A percentile compares a stretch with the other conserved stretches of the same genome.
Conservation (phyloP, 2,888 invertebrate genomes). For the Actias luna region DNA sequence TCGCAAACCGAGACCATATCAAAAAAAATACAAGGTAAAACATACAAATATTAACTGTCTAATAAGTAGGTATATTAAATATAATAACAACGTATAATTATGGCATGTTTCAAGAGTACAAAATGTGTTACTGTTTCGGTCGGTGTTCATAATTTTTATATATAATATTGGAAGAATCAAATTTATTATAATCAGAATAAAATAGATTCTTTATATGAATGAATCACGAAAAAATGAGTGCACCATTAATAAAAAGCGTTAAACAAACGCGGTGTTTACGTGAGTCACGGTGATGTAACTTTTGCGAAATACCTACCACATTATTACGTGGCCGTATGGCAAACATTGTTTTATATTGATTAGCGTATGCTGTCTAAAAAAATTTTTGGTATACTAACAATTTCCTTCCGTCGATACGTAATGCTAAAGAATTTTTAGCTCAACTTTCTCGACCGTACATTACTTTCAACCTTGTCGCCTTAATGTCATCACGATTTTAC, state of each 20-base stretch:
- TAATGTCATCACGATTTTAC: slow-evolving; percentile 36
- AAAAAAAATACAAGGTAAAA: slow-evolving; percentile 2
- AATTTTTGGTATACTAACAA: slow-evolving; percentile 38
- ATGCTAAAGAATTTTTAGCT: slow-evolving; percentile 38
- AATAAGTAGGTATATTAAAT: not conserved
- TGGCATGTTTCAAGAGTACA: not conserved
- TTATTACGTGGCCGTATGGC: slow-evolving; percentile 47
- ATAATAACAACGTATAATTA: not conserved
- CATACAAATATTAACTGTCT: not conserved
- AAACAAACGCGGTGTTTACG: slow-evolving; percentile 16
- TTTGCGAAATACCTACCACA: slow-evolving; percentile 44
- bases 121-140: not conserved
- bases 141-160: not conserved
- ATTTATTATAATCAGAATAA: not conserved
- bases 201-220: slow-evolving; percentile 13
- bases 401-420: slow-evolving; percentile 46
- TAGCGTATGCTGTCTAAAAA: slow-evolving; percentile 62
- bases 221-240: slow-evolving; percentile 18
- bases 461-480: slow-evolving; percentile 43
- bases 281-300: slow-evolving; percentile 56
- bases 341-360: slow-evolving; percentile 59
- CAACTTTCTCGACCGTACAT: slow-evolving; percentile 43
- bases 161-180: not conserved
- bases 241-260: slow-evolving; percentile 13
- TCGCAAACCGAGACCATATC: slow-evolving; percentile 19